Evolutionary conservation across 2,797 vertebrate genomes (phyloP).

Genomic region (Hydrophis major): DNA sequence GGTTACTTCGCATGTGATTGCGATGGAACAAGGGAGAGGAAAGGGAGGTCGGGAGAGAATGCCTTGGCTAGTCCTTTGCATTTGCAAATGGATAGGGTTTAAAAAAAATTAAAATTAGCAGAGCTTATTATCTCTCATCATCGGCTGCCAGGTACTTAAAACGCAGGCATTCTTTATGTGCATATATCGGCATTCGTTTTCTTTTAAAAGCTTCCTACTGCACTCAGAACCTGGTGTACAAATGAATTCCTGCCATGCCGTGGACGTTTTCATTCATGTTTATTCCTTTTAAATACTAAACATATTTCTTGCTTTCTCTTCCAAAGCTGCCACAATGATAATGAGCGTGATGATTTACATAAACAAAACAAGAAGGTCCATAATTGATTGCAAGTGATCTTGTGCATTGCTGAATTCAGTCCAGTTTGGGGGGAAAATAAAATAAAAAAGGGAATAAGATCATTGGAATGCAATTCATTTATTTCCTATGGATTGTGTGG

Average conservation of each 20-base stretch:
- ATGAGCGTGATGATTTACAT: background rate
- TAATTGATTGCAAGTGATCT: background rate
- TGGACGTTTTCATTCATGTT: background rate
- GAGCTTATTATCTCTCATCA: background rate
- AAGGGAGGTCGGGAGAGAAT: background rate
- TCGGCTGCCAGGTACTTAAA: background rate
- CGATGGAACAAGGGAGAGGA: background rate
- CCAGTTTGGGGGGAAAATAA: background rate
- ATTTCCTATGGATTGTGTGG: background rate
- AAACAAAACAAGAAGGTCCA: background rate
- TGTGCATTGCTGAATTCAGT: background rate
- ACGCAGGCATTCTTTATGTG: background rate
- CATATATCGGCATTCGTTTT: background rate
- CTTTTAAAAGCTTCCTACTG: background rate
- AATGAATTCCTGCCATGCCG: background rate
- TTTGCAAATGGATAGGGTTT: background rate
- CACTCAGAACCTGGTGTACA: background rate
- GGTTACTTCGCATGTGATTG: background rate
- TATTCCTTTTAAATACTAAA: background rate
- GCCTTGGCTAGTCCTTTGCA: background rate
- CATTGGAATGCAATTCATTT: background rate
- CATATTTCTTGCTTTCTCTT: background rate
- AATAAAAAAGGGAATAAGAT: no score
- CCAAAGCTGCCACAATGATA: background rate
- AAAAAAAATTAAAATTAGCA: background rate